Conservation (phyloP, 2,888 invertebrate species). For the Idaea dimidiata region DNA sequence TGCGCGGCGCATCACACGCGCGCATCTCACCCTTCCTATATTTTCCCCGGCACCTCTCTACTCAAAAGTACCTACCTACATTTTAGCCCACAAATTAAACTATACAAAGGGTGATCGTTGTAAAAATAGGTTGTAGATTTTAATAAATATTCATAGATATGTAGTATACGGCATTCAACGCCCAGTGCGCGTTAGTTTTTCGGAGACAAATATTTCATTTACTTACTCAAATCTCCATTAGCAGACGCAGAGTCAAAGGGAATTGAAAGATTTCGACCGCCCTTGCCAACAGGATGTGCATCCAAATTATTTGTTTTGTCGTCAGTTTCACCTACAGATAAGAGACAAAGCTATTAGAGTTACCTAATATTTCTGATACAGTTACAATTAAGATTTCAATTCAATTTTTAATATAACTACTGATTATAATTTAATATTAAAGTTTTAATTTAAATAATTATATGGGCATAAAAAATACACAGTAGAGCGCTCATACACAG, state of each 20-base stretch:
- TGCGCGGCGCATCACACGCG: constrained; percentile 73
- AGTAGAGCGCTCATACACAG: too few species aligned
- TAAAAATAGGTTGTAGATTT: background rate
- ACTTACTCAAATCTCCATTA: constrained; percentile 74
- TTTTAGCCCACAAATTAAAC: background rate
- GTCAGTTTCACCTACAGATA: constrained; percentile 60
- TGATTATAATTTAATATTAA: too few species aligned
- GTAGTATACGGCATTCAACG: background rate
- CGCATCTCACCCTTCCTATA: constrained; percentile 67
- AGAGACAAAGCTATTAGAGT: constrained; percentile 19
- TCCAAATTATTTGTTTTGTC: constrained; percentile 54
- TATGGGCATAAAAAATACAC: too few species aligned
- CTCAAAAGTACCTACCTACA: constrained; percentile 3
- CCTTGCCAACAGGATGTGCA: constrained; percentile 57
- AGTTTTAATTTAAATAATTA: too few species aligned
- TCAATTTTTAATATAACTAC: too few species aligned
- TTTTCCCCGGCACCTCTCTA: constrained; percentile 22
- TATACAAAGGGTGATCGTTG: background rate
- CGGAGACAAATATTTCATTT: background rate
- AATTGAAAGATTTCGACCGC: constrained; percentile 70
- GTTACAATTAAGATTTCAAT: background rate
- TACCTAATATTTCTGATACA: background rate
- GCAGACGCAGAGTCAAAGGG: constrained; percentile 68
- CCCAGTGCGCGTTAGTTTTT: background rate
- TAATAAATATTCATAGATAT: too few species aligned